phyloP scores from a whole-genome alignment of 2,888 invertebrate species.

The Callyntrura guangdongensis region DNA sequence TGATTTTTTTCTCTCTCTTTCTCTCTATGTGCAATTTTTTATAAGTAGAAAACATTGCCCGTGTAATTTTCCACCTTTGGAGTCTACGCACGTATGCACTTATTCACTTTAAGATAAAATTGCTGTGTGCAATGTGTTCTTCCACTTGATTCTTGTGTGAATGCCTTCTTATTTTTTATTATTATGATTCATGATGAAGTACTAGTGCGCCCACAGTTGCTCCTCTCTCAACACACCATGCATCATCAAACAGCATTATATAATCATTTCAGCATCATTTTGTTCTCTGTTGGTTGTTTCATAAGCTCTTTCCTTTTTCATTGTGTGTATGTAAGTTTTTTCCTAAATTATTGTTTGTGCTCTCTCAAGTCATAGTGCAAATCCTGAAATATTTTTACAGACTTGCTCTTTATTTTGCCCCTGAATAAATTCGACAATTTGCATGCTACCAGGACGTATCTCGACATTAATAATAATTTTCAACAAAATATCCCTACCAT shows the following conservation, averaged over 20 bases:
- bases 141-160: slow-evolving; percentile 2
- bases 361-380: neutral
- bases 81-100: slow-evolving; percentile 46
- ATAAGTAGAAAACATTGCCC: neutral
- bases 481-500: neutral
- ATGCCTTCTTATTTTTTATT: slow-evolving; percentile 20
- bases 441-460: neutral
- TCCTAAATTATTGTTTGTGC: slow-evolving; percentile 5
- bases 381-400: slow-evolving; percentile 25
- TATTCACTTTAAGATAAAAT: slow-evolving; percentile 37
- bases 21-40: neutral
- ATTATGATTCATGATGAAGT: slow-evolving; percentile 1
- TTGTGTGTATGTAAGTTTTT: neutral
- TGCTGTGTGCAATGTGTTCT: neutral
- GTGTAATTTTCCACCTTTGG: slow-evolving; percentile 2
- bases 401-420: slow-evolving; percentile 6
- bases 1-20: neutral
- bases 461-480: slow-evolving; percentile 26
- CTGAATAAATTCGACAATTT: slow-evolving; percentile 9
- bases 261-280: slow-evolving; percentile 2
- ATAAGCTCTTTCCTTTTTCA: neutral
- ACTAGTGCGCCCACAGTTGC: neutral
- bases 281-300: neutral
- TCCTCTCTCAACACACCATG: neutral
- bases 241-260: neutral